A percentile compares a stretch with the other conserved stretches of the same genome.
phyloP scores from a whole-genome alignment of 1,140 invertebrate genomes.

The Pachyrhynchus sulphureomaculatus region DNA sequence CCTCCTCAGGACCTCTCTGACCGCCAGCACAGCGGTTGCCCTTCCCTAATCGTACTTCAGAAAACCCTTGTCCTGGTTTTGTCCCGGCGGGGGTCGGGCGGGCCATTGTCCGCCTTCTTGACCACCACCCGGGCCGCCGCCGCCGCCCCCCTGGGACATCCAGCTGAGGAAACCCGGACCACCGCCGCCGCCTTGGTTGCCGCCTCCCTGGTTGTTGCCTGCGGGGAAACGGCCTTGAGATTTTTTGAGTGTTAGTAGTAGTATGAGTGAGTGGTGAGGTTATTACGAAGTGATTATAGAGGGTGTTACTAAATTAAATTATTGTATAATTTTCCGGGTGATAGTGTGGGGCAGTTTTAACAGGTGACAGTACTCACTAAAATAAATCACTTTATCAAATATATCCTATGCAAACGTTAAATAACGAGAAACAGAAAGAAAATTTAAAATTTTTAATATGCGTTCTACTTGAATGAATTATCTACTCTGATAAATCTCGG shows the following conservation, averaged over 20 bases:
- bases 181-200: conserved; percentile 45
- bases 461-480: too few species aligned
- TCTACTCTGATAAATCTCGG: too few species aligned
- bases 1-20: conserved; percentile 12
- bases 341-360: too few species aligned
- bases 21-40: conserved; percentile 12
- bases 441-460: too few species aligned
- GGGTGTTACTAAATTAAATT: too few species aligned
- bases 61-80: conserved; percentile 49
- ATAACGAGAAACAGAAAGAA: neutral
- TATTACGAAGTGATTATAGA: neutral
- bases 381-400: too few species aligned
- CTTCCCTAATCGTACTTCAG: conserved; percentile 49
- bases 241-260: neutral
- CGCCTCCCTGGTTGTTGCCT: conserved; percentile 46
- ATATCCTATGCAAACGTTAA: too few species aligned
- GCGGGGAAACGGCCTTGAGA: conserved; percentile 1
- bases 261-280: neutral
- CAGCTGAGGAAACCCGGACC: conserved; percentile 50
- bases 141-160: conserved; percentile 47
- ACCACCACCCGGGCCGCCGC: conserved; percentile 21
- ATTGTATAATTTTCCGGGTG: too few species aligned
- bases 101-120: conserved; percentile 48
- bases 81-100: conserved; percentile 44
- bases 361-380: too few species aligned